Evolutionary conservation across 2,888 invertebrate genomes (phyloP), one percentile per base, ranked within the genome.

Genomic region (Monochamus alternatus): DNA sequence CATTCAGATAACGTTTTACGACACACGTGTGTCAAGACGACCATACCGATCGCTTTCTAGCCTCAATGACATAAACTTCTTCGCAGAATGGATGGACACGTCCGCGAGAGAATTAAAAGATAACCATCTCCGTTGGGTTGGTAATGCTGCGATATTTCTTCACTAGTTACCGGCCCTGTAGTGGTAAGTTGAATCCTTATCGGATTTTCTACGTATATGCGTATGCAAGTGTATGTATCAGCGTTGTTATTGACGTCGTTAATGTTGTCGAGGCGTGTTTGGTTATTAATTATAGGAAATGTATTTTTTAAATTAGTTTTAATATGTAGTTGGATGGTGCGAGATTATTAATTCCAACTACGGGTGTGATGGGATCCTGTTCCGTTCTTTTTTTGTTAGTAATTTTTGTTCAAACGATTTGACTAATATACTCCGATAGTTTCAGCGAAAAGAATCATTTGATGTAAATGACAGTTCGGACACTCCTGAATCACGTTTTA

Each of bases 91-190:
- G 58, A 68, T 10, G 43, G 58, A 9, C 14, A 38, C n/a, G 68
- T 44, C 58, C 59, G 59, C 68, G 1, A 44, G 68, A 68, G 68
- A 58, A 68, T 68, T 68, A 68, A 68, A 68, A 68, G 68, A 68
- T 68, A 68, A 59, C 58, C 9, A 68, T 68, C 68, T 59, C 22
- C 2, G 44, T 31, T 59, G 68, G 68, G 43, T 52, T 31, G 31
- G 58, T 68, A 68, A 68, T 68, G 43, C 59, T 4, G 55, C 58
- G 22, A 68, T 68, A 68, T 68, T 68, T 68, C 68, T 68, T 31
- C 9, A 14, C 8, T n/a, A n/a, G 38, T 59, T 55, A 59, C 22
- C 14, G 12, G 55, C 14, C 66, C 12, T 52, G 31, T 32, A 32
- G 55, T 66, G 52, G 9, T 51, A 31, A 66, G 52, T 68, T 22